These are phyloP conservation scores for Cichladusa arquata DNA, from an alignment of 2,113 vertebrate species.

Conservation along the genomic window DNA sequence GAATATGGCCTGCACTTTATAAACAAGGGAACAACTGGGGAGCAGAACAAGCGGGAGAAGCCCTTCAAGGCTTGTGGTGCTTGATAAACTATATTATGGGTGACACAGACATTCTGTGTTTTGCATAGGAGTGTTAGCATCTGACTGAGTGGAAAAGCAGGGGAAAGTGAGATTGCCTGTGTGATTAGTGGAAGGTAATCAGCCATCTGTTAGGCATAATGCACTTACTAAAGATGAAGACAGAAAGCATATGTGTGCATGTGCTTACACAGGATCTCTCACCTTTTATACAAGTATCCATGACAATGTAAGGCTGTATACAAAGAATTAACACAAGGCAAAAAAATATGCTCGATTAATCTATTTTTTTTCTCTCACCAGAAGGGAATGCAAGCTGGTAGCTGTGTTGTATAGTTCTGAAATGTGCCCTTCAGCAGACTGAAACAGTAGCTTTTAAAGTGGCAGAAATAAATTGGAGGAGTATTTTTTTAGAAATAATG, in stretches of 20 bases:
- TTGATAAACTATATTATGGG: not conserved
- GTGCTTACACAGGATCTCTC: not conserved
- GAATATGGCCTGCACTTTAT: not conserved
- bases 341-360: not conserved
- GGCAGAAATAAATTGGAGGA: not conserved
- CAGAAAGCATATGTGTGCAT: slow-evolving; percentile 6
- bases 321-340: not conserved
- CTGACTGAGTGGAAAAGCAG: slow-evolving; percentile 26
- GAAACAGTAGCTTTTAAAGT: not conserved
- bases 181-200: slow-evolving; percentile 52
- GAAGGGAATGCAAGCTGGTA: not conserved
- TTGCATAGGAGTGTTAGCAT: not conserved
- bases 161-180: not conserved
- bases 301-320: not conserved
- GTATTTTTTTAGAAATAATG: not conserved
- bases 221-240: not conserved
- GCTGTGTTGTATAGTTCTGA: not conserved
- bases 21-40: not conserved
- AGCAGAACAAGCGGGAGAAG: not conserved
- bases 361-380: not conserved
- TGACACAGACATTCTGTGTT: not conserved
- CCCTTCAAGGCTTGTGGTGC: not conserved
- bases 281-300: not conserved
- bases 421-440: not conserved
- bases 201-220: slow-evolving; percentile 38